phyloP scores from a whole-genome alignment of 2,888 invertebrate genomes.

The Lucinisca nassula region DNA sequence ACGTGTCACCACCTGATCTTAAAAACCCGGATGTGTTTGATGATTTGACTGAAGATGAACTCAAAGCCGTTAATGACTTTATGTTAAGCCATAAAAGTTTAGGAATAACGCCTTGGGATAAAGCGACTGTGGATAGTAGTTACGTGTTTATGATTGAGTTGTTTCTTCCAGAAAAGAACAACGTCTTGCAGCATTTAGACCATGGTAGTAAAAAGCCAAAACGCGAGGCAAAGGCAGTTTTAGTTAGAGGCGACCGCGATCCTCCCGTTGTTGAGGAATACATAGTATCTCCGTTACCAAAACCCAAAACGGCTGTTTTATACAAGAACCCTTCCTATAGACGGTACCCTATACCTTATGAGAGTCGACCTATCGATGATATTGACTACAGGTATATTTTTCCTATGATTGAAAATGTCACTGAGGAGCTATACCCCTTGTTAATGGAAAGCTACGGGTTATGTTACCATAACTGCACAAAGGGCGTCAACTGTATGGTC shows the following conservation, averaged over 20 bases:
- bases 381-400: slow-evolving; percentile 70
- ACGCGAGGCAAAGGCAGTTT: slow-evolving; percentile 75
- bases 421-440: slow-evolving; percentile 66
- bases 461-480: slow-evolving; percentile 76
- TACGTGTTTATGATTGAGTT: slow-evolving; percentile 78
- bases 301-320: slow-evolving; percentile 62
- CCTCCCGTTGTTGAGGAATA: slow-evolving; percentile 82
- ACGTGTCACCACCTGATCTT: slow-evolving; percentile 67
- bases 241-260: slow-evolving; percentile 76
- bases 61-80: slow-evolving; percentile 69
- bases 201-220: slow-evolving; percentile 61
- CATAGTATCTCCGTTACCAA: slow-evolving; percentile 78
- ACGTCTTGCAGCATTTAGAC: slow-evolving; percentile 71
- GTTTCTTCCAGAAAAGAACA: slow-evolving; percentile 73
- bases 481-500: slow-evolving; percentile 67
- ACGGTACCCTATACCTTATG: slow-evolving; percentile 73
- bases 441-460: slow-evolving; percentile 75
- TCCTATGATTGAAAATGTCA: slow-evolving; percentile 41
- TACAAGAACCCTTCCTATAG: slow-evolving; percentile 72
- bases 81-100: slow-evolving; percentile 61
- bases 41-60: slow-evolving; percentile 78
- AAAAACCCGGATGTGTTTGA: slow-evolving; percentile 76
- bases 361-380: slow-evolving; percentile 73
- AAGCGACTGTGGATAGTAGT: slow-evolving; percentile 69
- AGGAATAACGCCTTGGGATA: slow-evolving; percentile 54